These are phyloP conservation scores for Picathartes gymnocephalus DNA, from an alignment of 2,113 vertebrate genomes.

Conservation along the genomic window DNA sequence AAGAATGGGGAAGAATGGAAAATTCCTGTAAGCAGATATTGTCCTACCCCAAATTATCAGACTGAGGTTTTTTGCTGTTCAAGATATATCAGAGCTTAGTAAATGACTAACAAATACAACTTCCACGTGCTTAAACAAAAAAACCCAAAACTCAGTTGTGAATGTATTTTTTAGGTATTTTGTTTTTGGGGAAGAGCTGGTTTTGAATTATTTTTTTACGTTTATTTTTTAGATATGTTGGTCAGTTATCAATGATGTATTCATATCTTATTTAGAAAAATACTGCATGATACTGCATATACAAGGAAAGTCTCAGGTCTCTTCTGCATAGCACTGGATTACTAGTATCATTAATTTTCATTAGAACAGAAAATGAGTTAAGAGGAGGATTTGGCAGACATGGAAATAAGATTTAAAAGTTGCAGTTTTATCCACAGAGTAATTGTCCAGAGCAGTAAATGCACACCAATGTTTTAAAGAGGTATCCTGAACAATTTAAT, in stretches of 20 bases:
- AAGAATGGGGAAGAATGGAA: not conserved
- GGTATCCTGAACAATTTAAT: not conserved
- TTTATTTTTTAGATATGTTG: not conserved
- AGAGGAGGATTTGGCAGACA: not conserved
- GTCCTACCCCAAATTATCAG: not conserved
- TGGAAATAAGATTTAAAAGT: conserved; percentile 8
- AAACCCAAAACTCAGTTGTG: not conserved
- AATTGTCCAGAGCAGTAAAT: conserved; percentile 1
- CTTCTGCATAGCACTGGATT: not conserved
- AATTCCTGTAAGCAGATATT: not conserved
- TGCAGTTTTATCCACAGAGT: not conserved
- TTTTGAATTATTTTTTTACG: fast-evolving
- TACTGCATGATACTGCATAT: not conserved
- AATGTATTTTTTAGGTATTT: not conserved
- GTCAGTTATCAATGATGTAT: not conserved
- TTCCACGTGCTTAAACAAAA: not conserved
- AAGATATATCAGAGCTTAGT: not conserved
- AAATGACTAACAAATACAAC: not conserved
- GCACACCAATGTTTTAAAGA: not conserved
- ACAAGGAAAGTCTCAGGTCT: not conserved
- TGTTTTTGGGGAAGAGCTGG: not conserved
- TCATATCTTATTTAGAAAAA: not conserved
- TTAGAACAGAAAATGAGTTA: not conserved
- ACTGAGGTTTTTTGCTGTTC: not conserved
- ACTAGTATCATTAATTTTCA: not conserved